A percentile compares a stretch with the other conserved stretches of the same genome.
Evolutionary conservation across 1,140 invertebrate species (phyloP).

Genomic region (Ips typographus): DNA sequence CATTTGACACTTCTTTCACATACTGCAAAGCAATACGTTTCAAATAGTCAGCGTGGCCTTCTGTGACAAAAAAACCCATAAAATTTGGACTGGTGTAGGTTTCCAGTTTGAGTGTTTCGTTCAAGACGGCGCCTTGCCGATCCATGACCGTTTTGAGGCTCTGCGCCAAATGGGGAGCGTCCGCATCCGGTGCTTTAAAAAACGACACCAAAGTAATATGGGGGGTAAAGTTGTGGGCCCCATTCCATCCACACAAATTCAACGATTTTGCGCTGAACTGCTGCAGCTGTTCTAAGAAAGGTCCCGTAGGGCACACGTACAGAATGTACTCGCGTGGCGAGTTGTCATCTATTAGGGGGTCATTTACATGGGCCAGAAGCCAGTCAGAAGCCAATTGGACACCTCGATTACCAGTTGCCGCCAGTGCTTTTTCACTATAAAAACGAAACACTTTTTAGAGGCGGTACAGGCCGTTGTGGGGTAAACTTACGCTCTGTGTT

Average conservation of each 20-base stretch:
- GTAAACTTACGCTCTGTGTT: constrained; percentile 76
- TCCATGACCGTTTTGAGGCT: constrained; percentile 68
- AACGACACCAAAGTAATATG: constrained; percentile 88
- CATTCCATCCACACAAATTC: constrained; percentile 77
- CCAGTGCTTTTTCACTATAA: constrained; percentile 81
- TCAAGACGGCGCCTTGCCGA: constrained; percentile 62
- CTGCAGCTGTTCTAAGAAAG: constrained; percentile 68
- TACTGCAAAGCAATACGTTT: constrained; percentile 74
- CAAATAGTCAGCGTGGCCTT: constrained; percentile 73
- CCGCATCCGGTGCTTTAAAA: constrained; percentile 80
- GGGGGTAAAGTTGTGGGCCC: constrained; percentile 83
- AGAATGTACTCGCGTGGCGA: constrained; percentile 80
- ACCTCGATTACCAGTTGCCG: constrained; percentile 83
- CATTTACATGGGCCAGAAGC: constrained; percentile 85
- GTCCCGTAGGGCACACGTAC: constrained; percentile 81
- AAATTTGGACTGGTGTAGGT: constrained; percentile 83
- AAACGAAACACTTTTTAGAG: constrained; percentile 18
- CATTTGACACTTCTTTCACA: constrained; percentile 72
- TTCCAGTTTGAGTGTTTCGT: constrained; percentile 68
- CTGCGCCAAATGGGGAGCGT: constrained; percentile 64
- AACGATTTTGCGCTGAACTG: constrained; percentile 81
- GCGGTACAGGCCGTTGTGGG: too few relatives aligned
- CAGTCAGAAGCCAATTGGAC: constrained; percentile 87
- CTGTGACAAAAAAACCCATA: constrained; percentile 82
- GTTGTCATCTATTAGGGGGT: constrained; percentile 73